Evolutionary conservation across 30 jellyfish, hydroid and myxozoan species (phyloP).

Genomic region (Aurelia aurita): DNA sequence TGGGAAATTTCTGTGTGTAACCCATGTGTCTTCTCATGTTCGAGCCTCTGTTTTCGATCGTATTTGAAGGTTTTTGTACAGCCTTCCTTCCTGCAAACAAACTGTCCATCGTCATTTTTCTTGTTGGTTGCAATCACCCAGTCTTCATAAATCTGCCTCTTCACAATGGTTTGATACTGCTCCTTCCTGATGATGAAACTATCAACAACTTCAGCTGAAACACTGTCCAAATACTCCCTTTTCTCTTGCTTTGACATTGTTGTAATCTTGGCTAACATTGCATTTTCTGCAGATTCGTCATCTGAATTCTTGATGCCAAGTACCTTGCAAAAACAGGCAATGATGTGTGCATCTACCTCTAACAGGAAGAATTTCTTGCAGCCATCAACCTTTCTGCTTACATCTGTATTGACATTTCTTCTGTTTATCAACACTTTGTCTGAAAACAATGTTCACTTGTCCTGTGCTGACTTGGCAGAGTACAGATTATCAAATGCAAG

Average conservation of each 20-base stretch:
- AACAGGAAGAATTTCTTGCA: too few relatives aligned
- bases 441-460: conserved; percentile 33
- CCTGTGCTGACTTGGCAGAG: conserved; percentile 2
- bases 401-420: too few relatives aligned
- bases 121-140: conserved; percentile 7
- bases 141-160: conserved; percentile 23
- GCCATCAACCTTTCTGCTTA: too few relatives aligned
- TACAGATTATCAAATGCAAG: conserved; percentile 10
- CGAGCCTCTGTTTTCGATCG: conserved; percentile 9
- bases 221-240: background rate
- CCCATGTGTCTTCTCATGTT: conserved; percentile 27
- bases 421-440: too few relatives aligned
- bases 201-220: conserved; percentile 38
- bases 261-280: background rate
- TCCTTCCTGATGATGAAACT: conserved; percentile 25
- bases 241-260: background rate
- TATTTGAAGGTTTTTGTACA: conserved; percentile 11
- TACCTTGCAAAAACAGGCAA: conserved; percentile 24
- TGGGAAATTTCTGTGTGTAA: conserved; percentile 9
- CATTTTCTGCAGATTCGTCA: conserved; percentile 9
- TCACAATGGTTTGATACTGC: background rate
- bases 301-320: conserved; percentile 21
- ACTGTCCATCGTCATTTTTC: conserved; percentile 26
- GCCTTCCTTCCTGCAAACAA: conserved; percentile 19
- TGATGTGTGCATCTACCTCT: conserved; percentile 26